Evolutionary conservation across 2,888 invertebrate genomes (phyloP).

Genomic region (Rapana venosa): DNA sequence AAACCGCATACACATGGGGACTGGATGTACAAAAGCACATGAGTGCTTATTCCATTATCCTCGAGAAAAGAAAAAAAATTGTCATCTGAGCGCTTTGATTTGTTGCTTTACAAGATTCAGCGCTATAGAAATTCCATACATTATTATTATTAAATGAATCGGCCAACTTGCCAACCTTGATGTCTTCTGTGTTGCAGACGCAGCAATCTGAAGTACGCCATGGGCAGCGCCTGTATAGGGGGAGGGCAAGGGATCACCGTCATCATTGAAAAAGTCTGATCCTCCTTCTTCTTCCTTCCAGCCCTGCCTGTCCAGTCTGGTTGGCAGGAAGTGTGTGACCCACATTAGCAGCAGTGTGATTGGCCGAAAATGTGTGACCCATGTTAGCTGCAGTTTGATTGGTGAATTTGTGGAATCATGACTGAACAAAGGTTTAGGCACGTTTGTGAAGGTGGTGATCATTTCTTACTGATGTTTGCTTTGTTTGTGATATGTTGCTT

Average conservation of each 20-base stretch:
- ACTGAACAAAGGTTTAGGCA: background rate
- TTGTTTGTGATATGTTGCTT: background rate
- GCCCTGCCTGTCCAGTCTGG: background rate
- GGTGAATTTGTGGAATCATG: background rate
- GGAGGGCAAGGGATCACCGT: conserved; percentile 99
- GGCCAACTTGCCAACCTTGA: no score
- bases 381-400: background rate
- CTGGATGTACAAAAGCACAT: no score
- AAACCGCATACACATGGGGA: no score
- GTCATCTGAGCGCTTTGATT: no score
- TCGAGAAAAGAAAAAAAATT: no score
- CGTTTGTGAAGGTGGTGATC: background rate
- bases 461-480: background rate
- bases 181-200: conserved; percentile 82
- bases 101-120: no score
- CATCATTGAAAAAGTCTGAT: conserved; percentile 84
- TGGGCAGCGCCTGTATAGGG: conserved; percentile 98
- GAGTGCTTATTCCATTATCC: no score
- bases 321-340: background rate
- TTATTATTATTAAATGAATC: no score
- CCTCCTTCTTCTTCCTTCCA: background rate
- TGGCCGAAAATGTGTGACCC: background rate
- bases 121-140: no score
- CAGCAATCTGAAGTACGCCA: conserved; percentile 89
- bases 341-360: background rate